A percentile compares a stretch with the other conserved stretches of the same genome.
Evolutionary conservation across 2,888 invertebrate species (phyloP).

Genomic region (Acanthosoma haemorrhoidale): DNA sequence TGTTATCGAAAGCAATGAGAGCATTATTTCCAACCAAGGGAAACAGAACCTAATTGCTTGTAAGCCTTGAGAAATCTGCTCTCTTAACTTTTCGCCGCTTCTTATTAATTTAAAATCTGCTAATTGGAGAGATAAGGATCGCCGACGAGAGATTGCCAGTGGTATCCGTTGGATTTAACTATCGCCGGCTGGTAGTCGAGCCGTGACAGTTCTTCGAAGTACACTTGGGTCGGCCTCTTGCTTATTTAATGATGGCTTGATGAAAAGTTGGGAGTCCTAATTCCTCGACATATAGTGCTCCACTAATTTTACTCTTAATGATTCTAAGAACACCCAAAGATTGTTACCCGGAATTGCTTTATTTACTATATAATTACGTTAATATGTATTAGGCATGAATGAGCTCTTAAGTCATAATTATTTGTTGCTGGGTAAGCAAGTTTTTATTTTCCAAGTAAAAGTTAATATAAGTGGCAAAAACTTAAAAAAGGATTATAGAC

Average conservation of each 20-base stretch:
- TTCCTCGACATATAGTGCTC: background rate
- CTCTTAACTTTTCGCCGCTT: constrained; percentile 3
- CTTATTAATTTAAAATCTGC: constrained; percentile 12
- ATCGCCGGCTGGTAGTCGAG: background rate
- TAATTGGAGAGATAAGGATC: background rate
- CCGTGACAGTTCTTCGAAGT: background rate
- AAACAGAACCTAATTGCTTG: constrained; percentile 1
- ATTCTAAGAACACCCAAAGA: too few relatives aligned
- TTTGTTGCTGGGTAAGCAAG: too few relatives aligned
- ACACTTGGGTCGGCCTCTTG: background rate
- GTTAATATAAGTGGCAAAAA: too few relatives aligned
- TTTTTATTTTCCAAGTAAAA: too few relatives aligned
- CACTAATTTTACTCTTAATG: too few relatives aligned
- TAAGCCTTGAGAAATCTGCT: constrained; percentile 8
- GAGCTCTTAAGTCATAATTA: too few relatives aligned
- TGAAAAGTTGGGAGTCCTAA: background rate
- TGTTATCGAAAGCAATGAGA: background rate
- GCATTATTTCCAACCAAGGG: constrained; percentile 10
- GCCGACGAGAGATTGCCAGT: too few relatives aligned
- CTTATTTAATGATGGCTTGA: background rate
- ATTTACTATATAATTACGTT: too few relatives aligned
- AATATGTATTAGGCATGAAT: too few relatives aligned
- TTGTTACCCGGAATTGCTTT: too few relatives aligned
- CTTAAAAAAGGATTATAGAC: too few relatives aligned
- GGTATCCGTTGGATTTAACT: constrained; percentile 4